Conservation (phyloP, 2,113 vertebrate genomes). For the Oryctolagus cuniculus region mOryCun1.1 NC_091440.1:61546501-61547000, state of each 20-base stretch:
- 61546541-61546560: too few relatives aligned
- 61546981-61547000: background rate
- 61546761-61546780: background rate
- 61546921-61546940: conserved; percentile 19
- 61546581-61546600: too few relatives aligned
- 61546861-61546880: background rate
- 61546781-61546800: background rate
- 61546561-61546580: too few relatives aligned
- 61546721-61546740: background rate
- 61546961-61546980: background rate
- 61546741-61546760: background rate
- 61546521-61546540: too few relatives aligned
- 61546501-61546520: too few relatives aligned
- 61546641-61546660: too few relatives aligned
- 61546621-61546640: too few relatives aligned
- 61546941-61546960: background rate
- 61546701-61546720: background rate
- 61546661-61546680: too few relatives aligned
- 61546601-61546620: too few relatives aligned
- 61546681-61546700: background rate
- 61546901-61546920: conserved; percentile 24
- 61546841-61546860: conserved; percentile 22
- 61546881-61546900: background rate
- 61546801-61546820: background rate
- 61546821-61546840: background rate